Base-by-base conservation (phyloP, 2,113 vertebrate species). In the Cricetomys ansorgei region DNA sequence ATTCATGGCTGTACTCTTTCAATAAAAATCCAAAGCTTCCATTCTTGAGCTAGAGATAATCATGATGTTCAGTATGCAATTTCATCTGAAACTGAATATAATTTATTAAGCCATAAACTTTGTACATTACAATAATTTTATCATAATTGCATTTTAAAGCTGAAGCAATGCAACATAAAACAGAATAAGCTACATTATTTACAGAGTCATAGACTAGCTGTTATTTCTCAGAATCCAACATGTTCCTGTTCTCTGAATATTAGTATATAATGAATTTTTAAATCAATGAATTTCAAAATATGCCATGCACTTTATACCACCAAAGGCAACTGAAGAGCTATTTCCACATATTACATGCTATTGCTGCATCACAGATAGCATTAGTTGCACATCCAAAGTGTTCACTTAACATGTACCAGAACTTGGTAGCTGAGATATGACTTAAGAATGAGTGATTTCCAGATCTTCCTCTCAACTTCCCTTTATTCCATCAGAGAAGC, bases 101-200 rank as follows among this genome's bases (percentile, higher is more conserved):
- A 95, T 92, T 79, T 57, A 85, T 75, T 94, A 62, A 76, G 64
- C 59, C 93, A 48, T 91, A 23, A 97, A 89, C 16, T 95, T 34
- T 55, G 29, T 53, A n/a, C 37, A 79, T 91, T 83, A 96, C 97
- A 98, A 98, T 94, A 81, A 92, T 57, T 95, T 97, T 19, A 73
- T 92, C 37, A 37, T 70, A 96, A 93, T 94, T 98, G 80, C 59
- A 88, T 83, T 95, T 72, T 94, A 55, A 91, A 93, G 67, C 91
- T 88, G 53, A 94, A 62, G 85, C 94, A 43, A 88, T 75, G 64
- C 57, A 95, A 75, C 19, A 31, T 59, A 83, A 31, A 87, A 1
- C 31, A 87, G 5, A 83, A 92, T 69, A n/a, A 85, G 16, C 50
- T 15, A 89, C 95, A 62, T 7, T 89, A 94, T 81, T 87, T 90